Evolutionary conservation across 2,888 invertebrate species (phyloP).

Genomic region (Hypomecis atomaria): DNA sequence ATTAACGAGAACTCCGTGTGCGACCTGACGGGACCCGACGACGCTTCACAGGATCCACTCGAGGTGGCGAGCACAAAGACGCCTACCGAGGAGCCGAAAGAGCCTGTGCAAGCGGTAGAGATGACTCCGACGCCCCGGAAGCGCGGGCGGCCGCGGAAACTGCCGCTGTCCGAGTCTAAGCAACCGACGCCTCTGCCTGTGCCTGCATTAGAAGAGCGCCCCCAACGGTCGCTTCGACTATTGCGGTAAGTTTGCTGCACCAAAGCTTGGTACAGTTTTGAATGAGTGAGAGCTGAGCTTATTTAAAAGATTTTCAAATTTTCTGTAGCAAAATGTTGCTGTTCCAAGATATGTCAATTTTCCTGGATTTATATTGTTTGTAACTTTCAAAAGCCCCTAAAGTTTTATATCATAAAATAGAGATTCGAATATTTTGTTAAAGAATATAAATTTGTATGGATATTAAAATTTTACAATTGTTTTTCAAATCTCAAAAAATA

Average conservation of each 20-base stretch:
- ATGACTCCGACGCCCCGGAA: slow-evolving; percentile 77
- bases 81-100: slow-evolving; percentile 46
- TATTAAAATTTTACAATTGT: too few species aligned
- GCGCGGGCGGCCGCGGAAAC: slow-evolving; percentile 77
- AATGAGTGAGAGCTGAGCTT: too few species aligned
- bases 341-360: too few species aligned
- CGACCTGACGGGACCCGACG: slow-evolving; percentile 68
- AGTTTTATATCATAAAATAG: too few species aligned
- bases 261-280: too few species aligned
- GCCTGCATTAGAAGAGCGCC: slow-evolving; percentile 77
- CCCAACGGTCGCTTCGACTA: slow-evolving; percentile 75
- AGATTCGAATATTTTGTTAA: too few species aligned
- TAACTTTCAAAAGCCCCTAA: too few species aligned
- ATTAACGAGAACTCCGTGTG: slow-evolving; percentile 78
- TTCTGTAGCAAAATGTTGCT: too few species aligned
- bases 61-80: slow-evolving; percentile 65
- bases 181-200: slow-evolving; percentile 61
- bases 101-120: slow-evolving; percentile 52
- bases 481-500: too few species aligned
- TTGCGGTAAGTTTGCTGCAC: slow-evolving; percentile 63
- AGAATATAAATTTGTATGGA: too few species aligned
- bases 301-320: too few species aligned
- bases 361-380: too few species aligned
- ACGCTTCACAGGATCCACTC: slow-evolving; percentile 76
- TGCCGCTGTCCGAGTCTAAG: slow-evolving; percentile 70